Evolutionary conservation across 2,797 vertebrate genomes (phyloP), one percentile per base, ranked within the genome.

Genomic region (Molothrus ater): DNA sequence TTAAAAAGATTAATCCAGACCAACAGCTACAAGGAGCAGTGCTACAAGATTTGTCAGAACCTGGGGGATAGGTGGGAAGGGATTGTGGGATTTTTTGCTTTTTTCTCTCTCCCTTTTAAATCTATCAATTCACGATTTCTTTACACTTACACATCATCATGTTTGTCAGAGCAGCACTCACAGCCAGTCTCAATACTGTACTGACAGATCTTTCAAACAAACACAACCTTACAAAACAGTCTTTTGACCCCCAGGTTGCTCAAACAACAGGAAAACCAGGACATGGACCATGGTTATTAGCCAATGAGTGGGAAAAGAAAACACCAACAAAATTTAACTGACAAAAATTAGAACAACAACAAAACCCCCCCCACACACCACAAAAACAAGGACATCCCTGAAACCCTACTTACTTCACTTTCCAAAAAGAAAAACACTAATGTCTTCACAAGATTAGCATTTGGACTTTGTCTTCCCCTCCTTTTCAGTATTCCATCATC

Each of bases 341-440:
- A 8, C 38, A 74, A 73, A 64, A 32, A 38, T 50, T 50, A 29
- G 34, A 57, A 57, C 48, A 40, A n/a, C 24, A 53, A 25, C 18
- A 70, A 28, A 48, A 15, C 2, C 5, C 3, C 3, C 9, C 5
- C 18, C 19, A 20, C 5, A 22, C 5, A 12, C 11, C 26, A 60
- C 11, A 80, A n/a, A 48, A 81, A 9, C 4, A 75, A 69, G 7
- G 11, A 65, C 36, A 59, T 24, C 21, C 11, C 22, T 32, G 24
- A 79, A 93, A 66, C 32, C 63, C 21, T 69, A 96, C 97, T 96
- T 98, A 99, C 99, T 98, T 99, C 99, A 96, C 99, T 99, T 98
- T 99, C 99, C 95, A 99, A 97, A 97, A 99, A 99, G 98, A 99
- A 99, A 97, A 99, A 99, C 90, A 99, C 99, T 91, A 99, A 98